Percentiles rank a stretch among this genome's conserved stretches.
These are phyloP conservation scores for Parnassius glacialis DNA, from an alignment of 2,888 invertebrate genomes.

Conservation along the genomic window DNA sequence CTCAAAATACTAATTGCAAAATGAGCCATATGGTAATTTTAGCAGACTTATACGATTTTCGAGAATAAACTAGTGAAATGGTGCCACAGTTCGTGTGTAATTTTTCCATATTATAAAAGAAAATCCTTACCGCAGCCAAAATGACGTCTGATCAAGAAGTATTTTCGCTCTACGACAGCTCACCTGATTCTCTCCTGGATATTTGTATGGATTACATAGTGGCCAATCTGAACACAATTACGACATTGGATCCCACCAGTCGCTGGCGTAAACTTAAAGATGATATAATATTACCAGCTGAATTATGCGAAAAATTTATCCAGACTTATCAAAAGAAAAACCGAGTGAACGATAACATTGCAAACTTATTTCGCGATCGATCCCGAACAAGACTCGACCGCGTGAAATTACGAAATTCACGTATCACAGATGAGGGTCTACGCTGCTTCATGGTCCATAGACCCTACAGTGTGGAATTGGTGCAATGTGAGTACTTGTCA, in stretches of 20 bases:
- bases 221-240: constrained; percentile 82
- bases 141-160: constrained; percentile 52
- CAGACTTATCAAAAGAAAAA: constrained; percentile 77
- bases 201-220: constrained; percentile 83
- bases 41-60: constrained; percentile 4
- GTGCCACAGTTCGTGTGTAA: constrained; percentile 37
- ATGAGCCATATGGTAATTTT: constrained; percentile 21
- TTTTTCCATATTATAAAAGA: constrained; percentile 40
- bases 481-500: constrained; percentile 86
- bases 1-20: constrained; percentile 20
- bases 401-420: constrained; percentile 86
- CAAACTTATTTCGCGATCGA: constrained; percentile 86
- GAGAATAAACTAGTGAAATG: constrained; percentile 34
- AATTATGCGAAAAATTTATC: constrained; percentile 86
- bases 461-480: constrained; percentile 86
- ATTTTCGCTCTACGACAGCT: constrained; percentile 53
- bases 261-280: constrained; percentile 78
- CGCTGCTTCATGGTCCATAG: constrained; percentile 86
- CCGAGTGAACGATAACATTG: constrained; percentile 84
- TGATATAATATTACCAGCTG: constrained; percentile 84
- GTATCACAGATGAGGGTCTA: constrained; percentile 86
- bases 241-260: constrained; percentile 65
- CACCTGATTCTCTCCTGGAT: constrained; percentile 83
- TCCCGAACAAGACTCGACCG: constrained; percentile 86
- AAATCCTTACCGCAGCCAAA: constrained; percentile 36